Percentiles rank a stretch among this genome's conserved stretches.
phyloP scores from a whole-genome alignment of 53 echinoderm and acorn worm genomes.

The Temnopleurus reevesii region DNA sequence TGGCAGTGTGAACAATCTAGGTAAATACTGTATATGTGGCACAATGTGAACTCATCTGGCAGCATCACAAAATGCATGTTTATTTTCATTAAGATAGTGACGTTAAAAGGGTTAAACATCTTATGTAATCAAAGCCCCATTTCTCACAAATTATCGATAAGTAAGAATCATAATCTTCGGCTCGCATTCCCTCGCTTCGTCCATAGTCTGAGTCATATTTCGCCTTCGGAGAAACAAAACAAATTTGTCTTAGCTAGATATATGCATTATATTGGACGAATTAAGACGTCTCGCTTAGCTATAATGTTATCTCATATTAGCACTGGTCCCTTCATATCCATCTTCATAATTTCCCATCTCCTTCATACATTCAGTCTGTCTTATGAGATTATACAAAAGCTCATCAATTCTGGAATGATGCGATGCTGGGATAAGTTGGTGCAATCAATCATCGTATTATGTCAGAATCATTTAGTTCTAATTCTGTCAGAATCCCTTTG shows the following conservation, averaged over 20 bases:
- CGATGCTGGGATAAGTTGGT: background rate
- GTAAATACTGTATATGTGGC: no score
- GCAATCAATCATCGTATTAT: slow-evolving; percentile 20
- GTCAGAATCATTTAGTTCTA: background rate
- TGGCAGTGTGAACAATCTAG: no score
- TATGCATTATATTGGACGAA: slow-evolving; percentile 20
- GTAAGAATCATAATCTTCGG: slow-evolving; percentile 12
- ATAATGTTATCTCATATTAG: background rate
- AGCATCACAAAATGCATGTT: no score
- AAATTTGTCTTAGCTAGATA: slow-evolving; percentile 17
- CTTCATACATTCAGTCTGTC: background rate
- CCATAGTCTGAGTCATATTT: background rate
- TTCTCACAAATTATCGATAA: slow-evolving; percentile 14
- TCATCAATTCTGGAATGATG: background rate
- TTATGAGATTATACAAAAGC: background rate
- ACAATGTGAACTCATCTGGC: no score
- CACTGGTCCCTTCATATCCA: background rate
- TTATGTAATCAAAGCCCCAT: slow-evolving; percentile 33
- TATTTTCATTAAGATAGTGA: no score
- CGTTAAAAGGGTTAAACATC: background rate
- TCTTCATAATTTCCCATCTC: slow-evolving; percentile 33
- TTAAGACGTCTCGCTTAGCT: background rate
- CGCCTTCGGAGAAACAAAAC: slow-evolving; percentile 14
- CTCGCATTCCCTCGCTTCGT: background rate
- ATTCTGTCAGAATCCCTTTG: background rate